These are phyloP conservation scores for Sardinella longiceps DNA, from an alignment of 2,797 vertebrate species.

Conservation along the genomic window DNA sequence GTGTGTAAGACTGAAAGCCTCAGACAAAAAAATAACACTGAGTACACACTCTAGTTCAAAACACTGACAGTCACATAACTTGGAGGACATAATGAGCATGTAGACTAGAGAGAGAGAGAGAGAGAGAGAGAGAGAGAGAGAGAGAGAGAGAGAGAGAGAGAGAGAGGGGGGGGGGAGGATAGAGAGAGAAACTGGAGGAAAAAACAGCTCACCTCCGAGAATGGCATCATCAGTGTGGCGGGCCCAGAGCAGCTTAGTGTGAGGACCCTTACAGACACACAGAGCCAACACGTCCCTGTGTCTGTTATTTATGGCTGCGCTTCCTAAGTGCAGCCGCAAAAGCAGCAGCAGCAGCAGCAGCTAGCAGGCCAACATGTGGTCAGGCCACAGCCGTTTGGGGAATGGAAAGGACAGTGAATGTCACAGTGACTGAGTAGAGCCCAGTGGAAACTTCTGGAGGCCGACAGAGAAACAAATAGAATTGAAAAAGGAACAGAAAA, in stretches of 20 bases:
- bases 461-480: not conserved
- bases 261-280: not conserved
- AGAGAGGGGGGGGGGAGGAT: too few species aligned
- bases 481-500: not conserved
- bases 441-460: not conserved
- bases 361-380: not conserved
- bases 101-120: not conserved
- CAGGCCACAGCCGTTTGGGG: constrained; percentile 18
- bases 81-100: not conserved
- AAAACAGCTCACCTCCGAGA: not conserved
- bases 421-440: constrained; percentile 7
- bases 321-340: not conserved
- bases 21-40: constrained; percentile 14
- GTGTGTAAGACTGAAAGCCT: not conserved
- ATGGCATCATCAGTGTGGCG: not conserved
- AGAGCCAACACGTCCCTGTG: not conserved
- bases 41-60: not conserved
- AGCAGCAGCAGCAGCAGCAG: not conserved
- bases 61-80: not conserved
- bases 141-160: too few species aligned
- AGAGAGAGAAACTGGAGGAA: not conserved
- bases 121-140: too few species aligned
- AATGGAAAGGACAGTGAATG: constrained; percentile 25
- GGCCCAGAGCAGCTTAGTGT: not conserved
- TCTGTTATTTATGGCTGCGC: not conserved